These are phyloP conservation scores for Lamproptera curius DNA, from an alignment of 2,888 invertebrate species.

Conservation along the genomic window DNA sequence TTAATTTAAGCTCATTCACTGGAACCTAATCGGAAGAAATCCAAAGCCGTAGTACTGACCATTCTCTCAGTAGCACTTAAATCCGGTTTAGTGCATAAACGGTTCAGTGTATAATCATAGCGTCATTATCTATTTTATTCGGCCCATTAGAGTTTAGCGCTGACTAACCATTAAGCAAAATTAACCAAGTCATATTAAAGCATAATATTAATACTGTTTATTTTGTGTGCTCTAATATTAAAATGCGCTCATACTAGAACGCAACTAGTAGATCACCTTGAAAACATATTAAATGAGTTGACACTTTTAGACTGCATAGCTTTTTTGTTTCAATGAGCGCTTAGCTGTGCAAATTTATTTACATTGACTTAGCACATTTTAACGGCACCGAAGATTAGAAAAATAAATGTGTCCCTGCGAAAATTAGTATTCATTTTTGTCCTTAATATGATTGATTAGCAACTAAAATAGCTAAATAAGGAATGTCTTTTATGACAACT, in stretches of 20 bases:
- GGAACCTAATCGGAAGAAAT: not conserved
- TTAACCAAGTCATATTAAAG: not conserved
- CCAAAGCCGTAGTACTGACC: not conserved
- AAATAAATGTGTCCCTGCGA: too few species aligned
- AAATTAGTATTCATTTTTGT: too few species aligned
- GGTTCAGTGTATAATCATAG: not conserved
- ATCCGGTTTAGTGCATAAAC: not conserved
- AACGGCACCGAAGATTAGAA: too few species aligned
- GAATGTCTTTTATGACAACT: too few species aligned
- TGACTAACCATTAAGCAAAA: not conserved
- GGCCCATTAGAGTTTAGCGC: not conserved
- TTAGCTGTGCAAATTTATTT: not conserved
- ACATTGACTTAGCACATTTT: not conserved
- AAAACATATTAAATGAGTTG: conserved; percentile 8
- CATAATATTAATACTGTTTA: not conserved
- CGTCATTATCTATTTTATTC: not conserved
- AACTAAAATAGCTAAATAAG: too few species aligned
- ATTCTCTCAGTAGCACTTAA: not conserved
- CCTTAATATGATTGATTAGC: too few species aligned
- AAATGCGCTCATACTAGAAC: conserved; percentile 1
- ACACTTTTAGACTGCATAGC: conserved; percentile 2
- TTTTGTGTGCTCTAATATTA: not conserved
- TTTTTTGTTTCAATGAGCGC: not conserved
- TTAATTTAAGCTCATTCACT: conserved; percentile 10
- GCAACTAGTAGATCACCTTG: conserved; percentile 12